These are phyloP conservation scores for Catamblyrhynchus diadema DNA, from an alignment of 2,797 vertebrate genomes.

Conservation along the genomic window DNA sequence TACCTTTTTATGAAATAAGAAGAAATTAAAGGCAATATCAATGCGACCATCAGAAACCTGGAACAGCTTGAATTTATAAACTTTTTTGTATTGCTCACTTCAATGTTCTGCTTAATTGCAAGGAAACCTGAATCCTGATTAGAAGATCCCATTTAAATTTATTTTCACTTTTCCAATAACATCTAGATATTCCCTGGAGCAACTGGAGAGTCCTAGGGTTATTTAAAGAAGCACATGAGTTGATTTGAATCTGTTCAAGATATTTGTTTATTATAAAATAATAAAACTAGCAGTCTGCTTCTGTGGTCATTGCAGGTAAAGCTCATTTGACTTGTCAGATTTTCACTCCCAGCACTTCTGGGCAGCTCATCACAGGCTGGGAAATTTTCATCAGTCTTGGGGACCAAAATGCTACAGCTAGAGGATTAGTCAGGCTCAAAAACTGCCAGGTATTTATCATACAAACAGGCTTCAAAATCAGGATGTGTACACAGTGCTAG, in stretches of 20 bases:
- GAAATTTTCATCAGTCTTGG: background rate
- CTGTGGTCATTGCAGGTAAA: background rate
- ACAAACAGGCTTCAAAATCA: background rate
- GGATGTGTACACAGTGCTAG: background rate
- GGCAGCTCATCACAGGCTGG: background rate
- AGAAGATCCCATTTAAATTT: background rate
- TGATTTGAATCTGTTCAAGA: background rate
- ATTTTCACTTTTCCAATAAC: background rate
- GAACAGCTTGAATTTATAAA: background rate
- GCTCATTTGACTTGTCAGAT: background rate
- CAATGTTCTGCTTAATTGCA: background rate
- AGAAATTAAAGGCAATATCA: background rate
- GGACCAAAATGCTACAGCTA: background rate
- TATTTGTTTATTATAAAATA: background rate
- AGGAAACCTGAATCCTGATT: background rate
- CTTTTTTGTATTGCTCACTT: background rate
- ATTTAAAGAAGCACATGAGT: background rate
- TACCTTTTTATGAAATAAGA: background rate
- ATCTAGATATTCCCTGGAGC: background rate
- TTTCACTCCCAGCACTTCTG: background rate
- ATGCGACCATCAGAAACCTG: background rate
- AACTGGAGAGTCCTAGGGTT: background rate
- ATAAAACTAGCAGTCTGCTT: background rate
- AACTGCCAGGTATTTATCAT: background rate
- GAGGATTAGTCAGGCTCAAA: background rate